Conservation (phyloP, 2,113 vertebrate genomes). For the Hypocryptadius cinnamomeus region DNA sequence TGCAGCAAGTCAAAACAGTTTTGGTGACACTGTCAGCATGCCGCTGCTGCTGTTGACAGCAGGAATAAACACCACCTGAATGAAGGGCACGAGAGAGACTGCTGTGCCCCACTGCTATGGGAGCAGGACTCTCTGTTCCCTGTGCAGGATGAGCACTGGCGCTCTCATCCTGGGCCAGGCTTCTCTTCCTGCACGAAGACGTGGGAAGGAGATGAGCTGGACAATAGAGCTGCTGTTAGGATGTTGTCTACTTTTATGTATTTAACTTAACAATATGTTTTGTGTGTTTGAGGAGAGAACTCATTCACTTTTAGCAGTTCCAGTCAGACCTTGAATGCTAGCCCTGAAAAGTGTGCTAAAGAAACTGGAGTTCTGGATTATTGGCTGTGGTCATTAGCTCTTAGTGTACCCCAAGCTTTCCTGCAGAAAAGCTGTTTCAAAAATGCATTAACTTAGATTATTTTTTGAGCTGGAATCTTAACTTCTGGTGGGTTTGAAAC, state of each 20-base stretch:
- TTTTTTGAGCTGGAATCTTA: background rate
- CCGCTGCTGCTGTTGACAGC: background rate
- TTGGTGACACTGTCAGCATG: background rate
- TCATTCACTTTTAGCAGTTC: background rate
- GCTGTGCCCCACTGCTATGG: background rate
- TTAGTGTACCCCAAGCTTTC: background rate
- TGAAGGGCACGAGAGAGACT: background rate
- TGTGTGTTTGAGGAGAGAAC: background rate
- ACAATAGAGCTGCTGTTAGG: background rate
- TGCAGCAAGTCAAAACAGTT: background rate
- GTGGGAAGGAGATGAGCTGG: background rate
- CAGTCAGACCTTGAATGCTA: background rate
- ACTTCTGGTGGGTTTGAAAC: background rate
- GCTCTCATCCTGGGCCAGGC: background rate
- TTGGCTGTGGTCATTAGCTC: background rate
- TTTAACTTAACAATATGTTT: background rate
- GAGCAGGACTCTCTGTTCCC: background rate
- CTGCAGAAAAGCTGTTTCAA: background rate
- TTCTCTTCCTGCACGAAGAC: background rate
- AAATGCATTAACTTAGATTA: background rate
- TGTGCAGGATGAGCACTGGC: background rate
- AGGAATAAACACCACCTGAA: slow-evolving; percentile 16
- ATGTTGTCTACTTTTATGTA: background rate
- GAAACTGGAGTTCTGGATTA: background rate
- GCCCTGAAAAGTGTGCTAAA: background rate